These are phyloP conservation scores for Parapristionchus giblindavisi DNA, from an alignment of 2,888 invertebrate species.

Conservation along the genomic window DNA sequence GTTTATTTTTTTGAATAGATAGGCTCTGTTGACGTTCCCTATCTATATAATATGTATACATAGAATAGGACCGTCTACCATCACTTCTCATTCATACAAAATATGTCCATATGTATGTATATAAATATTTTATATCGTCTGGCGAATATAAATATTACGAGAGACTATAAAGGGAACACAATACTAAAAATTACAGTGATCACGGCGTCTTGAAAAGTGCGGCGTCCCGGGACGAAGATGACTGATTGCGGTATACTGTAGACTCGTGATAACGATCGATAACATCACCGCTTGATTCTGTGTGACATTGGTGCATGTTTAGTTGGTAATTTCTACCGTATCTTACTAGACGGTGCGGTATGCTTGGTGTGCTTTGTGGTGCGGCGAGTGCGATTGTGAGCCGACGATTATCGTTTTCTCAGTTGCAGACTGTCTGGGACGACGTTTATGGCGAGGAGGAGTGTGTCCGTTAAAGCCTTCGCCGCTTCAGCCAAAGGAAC, in stretches of 20 bases:
- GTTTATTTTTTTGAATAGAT: no score
- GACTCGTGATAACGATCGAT: neutral
- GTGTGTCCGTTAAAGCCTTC: slow-evolving; percentile 24
- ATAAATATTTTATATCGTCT: no score
- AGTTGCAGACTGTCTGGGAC: slow-evolving; percentile 31
- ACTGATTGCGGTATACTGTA: neutral
- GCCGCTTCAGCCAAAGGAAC: slow-evolving; percentile 4
- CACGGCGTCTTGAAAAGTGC: neutral
- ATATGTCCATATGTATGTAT: no score
- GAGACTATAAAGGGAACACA: no score
- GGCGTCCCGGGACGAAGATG: neutral
- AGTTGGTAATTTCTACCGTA: neutral
- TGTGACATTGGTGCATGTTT: no score
- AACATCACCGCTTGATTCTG: no score
- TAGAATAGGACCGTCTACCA: no score
- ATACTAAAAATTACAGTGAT: neutral
- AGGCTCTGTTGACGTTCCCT: no score
- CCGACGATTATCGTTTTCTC: no score
- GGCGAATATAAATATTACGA: no score
- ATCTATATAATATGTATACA: no score
- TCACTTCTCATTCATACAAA: no score
- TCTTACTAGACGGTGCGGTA: neutral
- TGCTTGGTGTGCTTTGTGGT: slow-evolving; percentile 7
- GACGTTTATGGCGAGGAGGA: slow-evolving; percentile 25
- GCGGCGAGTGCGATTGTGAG: neutral